Evolutionary conservation across 2,888 invertebrate genomes (phyloP), one percentile per base, ranked within the genome.

Genomic region (Ennomos quercinarius): DNA sequence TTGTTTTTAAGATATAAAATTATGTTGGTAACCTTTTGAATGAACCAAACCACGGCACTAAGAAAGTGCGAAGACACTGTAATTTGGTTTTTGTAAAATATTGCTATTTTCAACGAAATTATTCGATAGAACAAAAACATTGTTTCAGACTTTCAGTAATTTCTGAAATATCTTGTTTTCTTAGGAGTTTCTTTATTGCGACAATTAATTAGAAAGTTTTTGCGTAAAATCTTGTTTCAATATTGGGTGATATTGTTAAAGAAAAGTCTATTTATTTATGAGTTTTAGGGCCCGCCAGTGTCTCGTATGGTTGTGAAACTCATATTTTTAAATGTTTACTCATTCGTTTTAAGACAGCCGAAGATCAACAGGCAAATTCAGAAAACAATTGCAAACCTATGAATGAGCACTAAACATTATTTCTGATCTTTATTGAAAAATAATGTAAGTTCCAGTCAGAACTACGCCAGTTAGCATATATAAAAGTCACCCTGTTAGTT

Each of bases 401-500:
- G n/a, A n/a, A n/a, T n/a, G 17, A 17, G 3, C 17, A 1, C 17
- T 17, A 17, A 17, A 17, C 1, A 17, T 17, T 17, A 17, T 17
- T n/a, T n/a, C n/a, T n/a, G n/a, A 4, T 17, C 4, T 17, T 17
- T 2, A 1, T 12, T 2, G 60, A 47, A 54, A n/a, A 36, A 3
- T 17, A 17, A 17, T 17, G n/a, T n/a, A n/a, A n/a, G 6, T 9
- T 6, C 44, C 3, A 6, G 10, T 0, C 27, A 58, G 56, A 12
- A 70, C 41, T 17, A 57, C 3, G 53, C 73, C 65, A 12, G 51
- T 47, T 43, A 62, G 40, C 54, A 70, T 64, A 60, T 59, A 62
- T 68, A 17, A 17, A 17, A 69, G 76, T 76, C 74, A 76, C 72
- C 64, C 53, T 62, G 61, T 64, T 73, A 79, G 78, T 80, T 74